Evolutionary conservation across 1,140 invertebrate genomes (phyloP), one percentile per base, ranked within the genome.

Genomic region (Microplitis demolitor): DNA sequence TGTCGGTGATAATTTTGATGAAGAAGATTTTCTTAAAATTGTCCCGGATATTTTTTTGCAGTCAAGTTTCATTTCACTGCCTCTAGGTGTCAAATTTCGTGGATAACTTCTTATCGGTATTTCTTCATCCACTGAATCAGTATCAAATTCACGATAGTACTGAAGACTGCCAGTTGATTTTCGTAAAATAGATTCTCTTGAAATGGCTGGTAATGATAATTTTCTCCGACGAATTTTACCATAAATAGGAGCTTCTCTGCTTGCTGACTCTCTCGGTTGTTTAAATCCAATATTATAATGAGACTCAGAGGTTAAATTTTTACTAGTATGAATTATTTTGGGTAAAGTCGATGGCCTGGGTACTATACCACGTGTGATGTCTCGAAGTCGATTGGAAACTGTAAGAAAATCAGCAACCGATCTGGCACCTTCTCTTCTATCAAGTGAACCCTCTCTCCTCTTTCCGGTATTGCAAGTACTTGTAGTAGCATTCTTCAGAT

Each of bases 191-290:
- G 74, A 71, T 45, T 73, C 67, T 31, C 71, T 35, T 16, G 63
- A 56, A 9, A 71, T 74, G 3, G 66, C 58, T 3, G 80, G 81
- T 33, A 85, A 68, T 0, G 86, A 86, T 0, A 78, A 76, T 66
- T 85, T 85, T 35, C 84, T 76, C 2, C 84, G 74, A 33, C 84
- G 78, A n/a, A 87, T 87, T 16, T 77, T 80, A 0, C 85, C 86
- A 50, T 86, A 86, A 34, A 87, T 78, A 0, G 84, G 82, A 0
- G 81, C 82, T 14, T 87, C 84, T 34, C 81, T 78, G 3, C 75
- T 82, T 0, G 77, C 67, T 0, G 66, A 71, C 24, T 83, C 77
- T 58, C 74, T 79, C 9, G 69, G 72, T 0, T 76, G 71, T 13
- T 76, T 58, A 9, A 64, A 60, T 16, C 66, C 64, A 3, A 80